phyloP scores from a whole-genome alignment of 2,113 vertebrate genomes.

The Oryzias melastigma region DNA sequence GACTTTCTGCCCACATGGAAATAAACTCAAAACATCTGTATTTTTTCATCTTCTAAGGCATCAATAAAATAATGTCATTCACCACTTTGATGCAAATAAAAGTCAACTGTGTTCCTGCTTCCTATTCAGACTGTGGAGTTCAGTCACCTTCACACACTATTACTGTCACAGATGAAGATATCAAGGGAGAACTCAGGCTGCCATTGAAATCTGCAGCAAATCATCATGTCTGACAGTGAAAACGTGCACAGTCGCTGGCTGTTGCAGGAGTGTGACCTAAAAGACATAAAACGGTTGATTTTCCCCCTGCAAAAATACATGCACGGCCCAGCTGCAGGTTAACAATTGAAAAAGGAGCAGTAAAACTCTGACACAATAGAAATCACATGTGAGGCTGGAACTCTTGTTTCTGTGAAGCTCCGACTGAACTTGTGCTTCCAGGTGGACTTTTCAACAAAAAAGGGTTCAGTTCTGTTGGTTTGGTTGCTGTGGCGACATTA shows the following conservation, averaged over 20 bases:
- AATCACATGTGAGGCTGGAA: conserved; percentile 40
- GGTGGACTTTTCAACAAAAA: conserved; percentile 10
- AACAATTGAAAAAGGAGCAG: conserved; percentile 26
- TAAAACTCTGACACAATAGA: conserved; percentile 33
- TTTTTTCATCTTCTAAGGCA: background rate
- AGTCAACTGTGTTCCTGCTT: conserved; percentile 9
- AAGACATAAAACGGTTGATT: conserved; percentile 59
- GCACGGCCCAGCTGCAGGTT: conserved; percentile 41
- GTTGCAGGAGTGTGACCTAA: conserved; percentile 49
- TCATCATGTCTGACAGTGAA: conserved; percentile 62
- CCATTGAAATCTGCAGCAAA: conserved; percentile 34
- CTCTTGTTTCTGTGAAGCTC: background rate
- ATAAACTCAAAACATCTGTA: too few species aligned
- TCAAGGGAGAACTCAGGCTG: conserved; percentile 20
- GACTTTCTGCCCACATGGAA: too few species aligned
- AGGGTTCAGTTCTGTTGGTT: conserved; percentile 15
- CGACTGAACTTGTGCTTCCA: conserved; percentile 8
- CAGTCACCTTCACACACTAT: conserved; percentile 16
- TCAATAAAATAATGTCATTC: background rate
- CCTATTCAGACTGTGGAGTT: conserved; percentile 3
- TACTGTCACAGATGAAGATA: conserved; percentile 17
- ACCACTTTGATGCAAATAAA: background rate
- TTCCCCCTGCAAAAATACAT: conserved; percentile 31
- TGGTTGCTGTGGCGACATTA: conserved; percentile 41
- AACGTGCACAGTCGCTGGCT: conserved; percentile 40